Evolutionary conservation across 2,888 invertebrate species (phyloP).

Genomic region (Folsomia candida): DNA sequence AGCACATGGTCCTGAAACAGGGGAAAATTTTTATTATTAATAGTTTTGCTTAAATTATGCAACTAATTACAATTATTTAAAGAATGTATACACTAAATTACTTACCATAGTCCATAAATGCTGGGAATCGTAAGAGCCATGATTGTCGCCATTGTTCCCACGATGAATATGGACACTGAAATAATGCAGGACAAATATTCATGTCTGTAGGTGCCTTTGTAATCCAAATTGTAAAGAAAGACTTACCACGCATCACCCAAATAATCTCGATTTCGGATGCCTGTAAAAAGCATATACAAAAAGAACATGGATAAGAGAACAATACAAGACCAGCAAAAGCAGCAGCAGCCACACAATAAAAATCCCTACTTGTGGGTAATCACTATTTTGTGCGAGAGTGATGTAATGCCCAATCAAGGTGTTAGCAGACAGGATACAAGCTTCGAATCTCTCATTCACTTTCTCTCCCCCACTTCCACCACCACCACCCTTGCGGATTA

Average conservation of each 20-base stretch:
- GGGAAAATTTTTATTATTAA: slow-evolving; percentile 3
- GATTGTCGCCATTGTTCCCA: slow-evolving; percentile 62
- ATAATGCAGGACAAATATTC: no score
- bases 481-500: background rate
- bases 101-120: slow-evolving; percentile 64
- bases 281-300: slow-evolving; percentile 54
- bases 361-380: background rate
- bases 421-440: background rate
- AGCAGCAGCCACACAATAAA: background rate
- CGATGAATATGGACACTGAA: slow-evolving; percentile 63
- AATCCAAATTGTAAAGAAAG: no score
- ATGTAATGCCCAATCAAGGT: background rate
- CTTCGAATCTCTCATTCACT: background rate
- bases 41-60: background rate
- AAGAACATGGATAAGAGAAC: no score
- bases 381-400: background rate
- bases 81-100: slow-evolving; percentile 1
- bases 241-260: slow-evolving; percentile 67
- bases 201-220: no score
- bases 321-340: no score
- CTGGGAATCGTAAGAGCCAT: slow-evolving; percentile 67
- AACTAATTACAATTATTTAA: slow-evolving; percentile 51
- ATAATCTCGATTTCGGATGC: slow-evolving; percentile 67
- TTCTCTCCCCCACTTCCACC: background rate
- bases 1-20: slow-evolving; percentile 61